These are phyloP conservation scores for Tolmerus cingulatus DNA, from an alignment of 2,888 invertebrate genomes.

Conservation along the genomic window DNA sequence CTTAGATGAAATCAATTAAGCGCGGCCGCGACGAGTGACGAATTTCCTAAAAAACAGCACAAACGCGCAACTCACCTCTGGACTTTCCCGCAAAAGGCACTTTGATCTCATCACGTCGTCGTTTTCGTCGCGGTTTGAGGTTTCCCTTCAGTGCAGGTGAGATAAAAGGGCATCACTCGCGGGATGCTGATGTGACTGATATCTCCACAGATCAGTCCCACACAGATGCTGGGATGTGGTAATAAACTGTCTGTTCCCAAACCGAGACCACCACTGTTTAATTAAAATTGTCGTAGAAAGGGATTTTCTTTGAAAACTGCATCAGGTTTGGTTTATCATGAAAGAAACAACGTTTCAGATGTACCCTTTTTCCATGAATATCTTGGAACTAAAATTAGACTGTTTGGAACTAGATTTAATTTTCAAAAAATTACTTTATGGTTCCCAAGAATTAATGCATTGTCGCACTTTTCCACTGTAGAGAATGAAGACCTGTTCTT, in stretches of 20 bases:
- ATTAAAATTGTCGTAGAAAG: not conserved
- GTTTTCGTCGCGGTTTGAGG: not conserved
- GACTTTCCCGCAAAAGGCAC: not conserved
- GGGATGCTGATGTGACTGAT: not conserved
- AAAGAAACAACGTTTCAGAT: too few relatives aligned
- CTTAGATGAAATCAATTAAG: constrained; percentile 8
- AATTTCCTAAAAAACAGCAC: not conserved
- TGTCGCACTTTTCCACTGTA: too few relatives aligned
- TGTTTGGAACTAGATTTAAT: too few relatives aligned
- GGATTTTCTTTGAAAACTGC: too few relatives aligned
- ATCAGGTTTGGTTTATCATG: too few relatives aligned
- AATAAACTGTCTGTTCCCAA: not conserved
- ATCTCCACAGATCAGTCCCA: not conserved
- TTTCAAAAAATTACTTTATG: too few relatives aligned
- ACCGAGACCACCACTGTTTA: not conserved
- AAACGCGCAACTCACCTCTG: not conserved
- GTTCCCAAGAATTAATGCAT: too few relatives aligned
- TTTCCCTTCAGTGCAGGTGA: not conserved
- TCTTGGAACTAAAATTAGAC: too few relatives aligned
- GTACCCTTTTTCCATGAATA: too few relatives aligned
- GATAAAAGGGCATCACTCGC: not conserved
- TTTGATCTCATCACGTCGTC: not conserved
- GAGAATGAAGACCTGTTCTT: too few relatives aligned
- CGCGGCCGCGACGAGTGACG: not conserved
- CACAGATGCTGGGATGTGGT: not conserved